Evolutionary conservation across 2,888 invertebrate species (phyloP).

Genomic region (Eudemis profundana): DNA sequence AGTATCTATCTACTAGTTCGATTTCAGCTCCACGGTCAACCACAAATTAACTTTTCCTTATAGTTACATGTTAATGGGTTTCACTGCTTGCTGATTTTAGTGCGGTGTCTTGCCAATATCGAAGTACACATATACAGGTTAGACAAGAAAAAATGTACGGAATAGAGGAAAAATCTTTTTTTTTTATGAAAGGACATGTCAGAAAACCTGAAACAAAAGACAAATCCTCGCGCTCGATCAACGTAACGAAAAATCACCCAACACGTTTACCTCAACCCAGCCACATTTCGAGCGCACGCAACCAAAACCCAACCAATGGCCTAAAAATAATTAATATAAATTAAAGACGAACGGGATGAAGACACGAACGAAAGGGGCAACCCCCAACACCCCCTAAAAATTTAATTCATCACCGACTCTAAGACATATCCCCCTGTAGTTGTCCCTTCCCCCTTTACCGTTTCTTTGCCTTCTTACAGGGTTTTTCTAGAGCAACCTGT

Average conservation of each 20-base stretch:
- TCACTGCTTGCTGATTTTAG: too few species aligned
- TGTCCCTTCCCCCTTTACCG: conserved; percentile 81
- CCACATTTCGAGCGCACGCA: conserved; percentile 6
- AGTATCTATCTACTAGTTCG: too few species aligned
- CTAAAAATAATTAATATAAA: conserved; percentile 77
- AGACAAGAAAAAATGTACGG: too few species aligned
- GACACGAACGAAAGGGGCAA: conserved; percentile 77
- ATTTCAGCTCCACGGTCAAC: too few species aligned
- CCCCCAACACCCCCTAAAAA: conserved; percentile 81
- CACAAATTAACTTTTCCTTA: too few species aligned
- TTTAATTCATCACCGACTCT: conserved; percentile 83
- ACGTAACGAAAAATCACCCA: background rate
- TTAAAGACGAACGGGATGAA: conserved; percentile 78
- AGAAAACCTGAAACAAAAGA: too few species aligned
- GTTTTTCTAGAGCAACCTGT: conserved; percentile 76
- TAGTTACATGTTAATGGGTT: too few species aligned
- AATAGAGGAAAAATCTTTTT: too few species aligned
- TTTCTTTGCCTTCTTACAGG: conserved; percentile 84
- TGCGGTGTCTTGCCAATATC: too few species aligned
- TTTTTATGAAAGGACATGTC: too few species aligned
- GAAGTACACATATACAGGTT: too few species aligned
- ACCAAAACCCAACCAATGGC: conserved; percentile 41
- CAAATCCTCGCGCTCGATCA: conserved; percentile 8
- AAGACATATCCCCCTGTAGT: conserved; percentile 77
- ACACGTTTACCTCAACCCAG: background rate